A percentile compares a stretch with the other conserved stretches of the same genome.
These are phyloP conservation scores for Nibea coibor DNA, from an alignment of 2,113 vertebrate species.

Conservation along the genomic window DNA sequence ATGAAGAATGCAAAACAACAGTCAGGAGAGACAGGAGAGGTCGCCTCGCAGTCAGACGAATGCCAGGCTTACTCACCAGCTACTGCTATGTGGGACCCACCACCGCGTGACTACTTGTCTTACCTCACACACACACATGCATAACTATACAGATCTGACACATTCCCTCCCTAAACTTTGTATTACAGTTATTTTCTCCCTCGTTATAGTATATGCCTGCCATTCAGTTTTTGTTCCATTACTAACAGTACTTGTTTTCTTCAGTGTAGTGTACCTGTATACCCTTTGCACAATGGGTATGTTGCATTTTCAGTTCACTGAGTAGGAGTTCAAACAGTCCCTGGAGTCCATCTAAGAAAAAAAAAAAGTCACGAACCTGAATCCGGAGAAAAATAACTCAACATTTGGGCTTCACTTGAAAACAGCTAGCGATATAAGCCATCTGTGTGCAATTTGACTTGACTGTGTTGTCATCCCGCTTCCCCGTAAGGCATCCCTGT, in stretches of 20 bases:
- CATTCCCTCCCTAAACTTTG: slow-evolving; percentile 15
- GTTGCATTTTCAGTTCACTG: slow-evolving; percentile 32
- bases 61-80: slow-evolving; percentile 34
- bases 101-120: slow-evolving; percentile 50
- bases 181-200: background rate
- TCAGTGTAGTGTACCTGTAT: slow-evolving; percentile 22
- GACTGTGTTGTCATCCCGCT: slow-evolving; percentile 60
- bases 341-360: slow-evolving; percentile 35
- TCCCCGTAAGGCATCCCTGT: slow-evolving; percentile 56
- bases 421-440: slow-evolving; percentile 67
- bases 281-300: background rate
- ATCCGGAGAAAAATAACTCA: slow-evolving; percentile 53
- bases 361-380: slow-evolving; percentile 36
- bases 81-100: slow-evolving; percentile 51
- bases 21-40: slow-evolving; percentile 65
- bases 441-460: slow-evolving; percentile 74
- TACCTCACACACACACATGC: slow-evolving; percentile 33
- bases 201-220: background rate
- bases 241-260: slow-evolving; percentile 17
- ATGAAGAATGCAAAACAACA: slow-evolving; percentile 83
- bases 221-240: slow-evolving; percentile 7
- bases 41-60: slow-evolving; percentile 49
- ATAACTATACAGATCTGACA: slow-evolving; percentile 21
- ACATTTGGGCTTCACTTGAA: slow-evolving; percentile 41
- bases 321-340: slow-evolving; percentile 51